Evolutionary conservation across 2,888 invertebrate genomes (phyloP).

Genomic region (Drosophila conformis): DNA sequence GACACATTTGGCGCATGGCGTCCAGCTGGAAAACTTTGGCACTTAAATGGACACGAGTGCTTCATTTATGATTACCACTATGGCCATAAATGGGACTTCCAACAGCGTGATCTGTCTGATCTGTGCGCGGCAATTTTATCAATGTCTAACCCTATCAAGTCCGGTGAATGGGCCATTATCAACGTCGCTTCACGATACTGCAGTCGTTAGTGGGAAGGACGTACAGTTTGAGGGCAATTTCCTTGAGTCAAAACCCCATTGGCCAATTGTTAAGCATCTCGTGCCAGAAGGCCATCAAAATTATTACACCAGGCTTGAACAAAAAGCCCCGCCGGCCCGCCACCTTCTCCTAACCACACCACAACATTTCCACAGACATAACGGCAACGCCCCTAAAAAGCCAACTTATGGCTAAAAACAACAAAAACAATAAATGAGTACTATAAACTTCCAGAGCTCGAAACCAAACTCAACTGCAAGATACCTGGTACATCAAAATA

Average conservation of each 20-base stretch:
- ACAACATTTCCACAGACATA: constrained; percentile 18
- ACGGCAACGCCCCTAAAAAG: constrained; percentile 51
- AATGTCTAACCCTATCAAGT: constrained; percentile 38
- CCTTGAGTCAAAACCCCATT: constrained; percentile 27
- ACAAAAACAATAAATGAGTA: constrained; percentile 15
- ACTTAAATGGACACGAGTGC: constrained; percentile 40
- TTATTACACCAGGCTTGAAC: constrained; percentile 62
- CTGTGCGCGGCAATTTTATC: constrained; percentile 44
- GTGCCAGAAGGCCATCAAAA: constrained; percentile 78
- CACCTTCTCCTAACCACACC: neutral
- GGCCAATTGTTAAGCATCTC: constrained; percentile 63
- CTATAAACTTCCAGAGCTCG: neutral
- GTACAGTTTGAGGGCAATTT: constrained; percentile 54
- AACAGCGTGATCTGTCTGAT: constrained; percentile 34
- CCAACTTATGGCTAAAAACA: constrained; percentile 34
- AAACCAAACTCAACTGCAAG: neutral
- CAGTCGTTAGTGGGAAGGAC: neutral
- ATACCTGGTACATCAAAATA: constrained; percentile 4
- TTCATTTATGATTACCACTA: constrained; percentile 49
- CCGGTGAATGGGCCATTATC: constrained; percentile 15
- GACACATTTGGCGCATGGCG: constrained; percentile 33
- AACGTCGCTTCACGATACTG: neutral
- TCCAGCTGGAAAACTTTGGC: constrained; percentile 34
- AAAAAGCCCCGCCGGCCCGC: neutral
- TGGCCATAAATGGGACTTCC: constrained; percentile 42